These are phyloP conservation scores for Pachyrhynchus sulphureomaculatus DNA, from an alignment of 1,140 invertebrate species.

Conservation along the genomic window DNA sequence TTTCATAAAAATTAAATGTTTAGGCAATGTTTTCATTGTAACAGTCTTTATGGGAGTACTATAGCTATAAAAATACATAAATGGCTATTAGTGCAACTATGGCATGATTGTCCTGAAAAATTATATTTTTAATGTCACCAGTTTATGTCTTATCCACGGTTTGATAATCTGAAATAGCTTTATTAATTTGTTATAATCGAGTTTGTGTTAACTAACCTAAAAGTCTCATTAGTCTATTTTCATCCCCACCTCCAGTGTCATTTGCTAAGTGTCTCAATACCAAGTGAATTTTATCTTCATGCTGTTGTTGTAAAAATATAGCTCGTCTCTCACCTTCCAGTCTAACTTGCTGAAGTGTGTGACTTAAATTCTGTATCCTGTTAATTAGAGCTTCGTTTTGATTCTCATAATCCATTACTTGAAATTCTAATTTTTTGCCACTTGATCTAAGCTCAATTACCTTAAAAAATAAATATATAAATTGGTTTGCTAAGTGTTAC, in stretches of 20 bases:
- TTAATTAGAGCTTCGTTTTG: constrained; percentile 53
- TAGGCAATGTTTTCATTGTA: too few relatives aligned
- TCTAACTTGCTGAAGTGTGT: constrained; percentile 59
- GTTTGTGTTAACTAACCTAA: constrained; percentile 23
- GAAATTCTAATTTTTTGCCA: constrained; percentile 66
- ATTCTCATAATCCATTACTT: constrained; percentile 64
- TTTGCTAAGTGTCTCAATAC: constrained; percentile 61
- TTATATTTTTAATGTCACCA: too few relatives aligned
- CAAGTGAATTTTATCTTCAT: constrained; percentile 63
- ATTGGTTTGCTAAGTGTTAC: too few relatives aligned
- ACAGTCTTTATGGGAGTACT: too few relatives aligned
- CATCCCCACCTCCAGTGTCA: constrained; percentile 46
- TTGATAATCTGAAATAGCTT: too few relatives aligned
- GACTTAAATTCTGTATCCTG: constrained; percentile 56
- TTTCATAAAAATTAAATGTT: too few relatives aligned
- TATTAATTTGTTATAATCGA: too few relatives aligned
- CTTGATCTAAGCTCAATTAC: constrained; percentile 76
- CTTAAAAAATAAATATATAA: constrained; percentile 8
- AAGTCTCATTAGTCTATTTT: constrained; percentile 14
- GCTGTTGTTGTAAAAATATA: constrained; percentile 59
- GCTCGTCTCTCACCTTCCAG: constrained; percentile 60
- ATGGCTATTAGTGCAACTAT: too few relatives aligned
- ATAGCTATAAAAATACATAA: too few relatives aligned
- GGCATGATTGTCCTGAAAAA: too few relatives aligned
- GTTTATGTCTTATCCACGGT: too few relatives aligned